Base-by-base conservation (phyloP, 2,113 vertebrate species). In the Scomber colias region DNA sequence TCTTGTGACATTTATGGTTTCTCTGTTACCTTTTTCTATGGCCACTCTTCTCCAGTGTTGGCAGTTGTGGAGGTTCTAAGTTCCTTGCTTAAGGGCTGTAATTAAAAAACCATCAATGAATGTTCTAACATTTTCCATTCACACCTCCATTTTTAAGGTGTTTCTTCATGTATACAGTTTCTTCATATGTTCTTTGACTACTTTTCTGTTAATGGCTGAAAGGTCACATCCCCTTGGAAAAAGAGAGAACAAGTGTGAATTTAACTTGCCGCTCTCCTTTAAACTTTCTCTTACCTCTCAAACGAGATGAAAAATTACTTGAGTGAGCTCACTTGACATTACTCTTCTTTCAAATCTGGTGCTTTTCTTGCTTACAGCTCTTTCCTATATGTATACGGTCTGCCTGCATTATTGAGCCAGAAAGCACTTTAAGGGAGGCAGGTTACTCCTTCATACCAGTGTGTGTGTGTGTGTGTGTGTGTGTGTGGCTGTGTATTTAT, bases 1-100 rank as follows among this genome's bases (percentile, higher is more conserved):
- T 49, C 65, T 68, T 31, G 63, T 77, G 53, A 63, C 49, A 71
- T 79, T 40, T 21, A 61, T 79, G 59, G 77, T 46, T 68, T 66
- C 59, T 53, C 14, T 69, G 55, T 70, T 21, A 73, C 16, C 0
- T 70, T 12, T 30, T 19, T 73, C 14, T 63, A 40, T 2, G 24
- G 49, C 35, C 27, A 14, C n/a, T 17, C 40, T 68, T 31, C 16
- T 45, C 16, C 19, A 16, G 48, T 13, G 21, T 24, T 62, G 53
- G 15, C 14, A 3, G 27, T 35, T 16, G 57, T n/a, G 51, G 14
- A 56, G 12, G 14, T 30, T 3, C 12, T 24, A 24, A 24, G 24
- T 2, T 27, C 24, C 24, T 27, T 27, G 24, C 24, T 40, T 9
- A 40, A 40, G 6, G 35, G 8, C 35, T 9, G 35, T 40, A 2